Conservation (phyloP, 1,140 invertebrate species). For the Drosophila repleta region DNA sequence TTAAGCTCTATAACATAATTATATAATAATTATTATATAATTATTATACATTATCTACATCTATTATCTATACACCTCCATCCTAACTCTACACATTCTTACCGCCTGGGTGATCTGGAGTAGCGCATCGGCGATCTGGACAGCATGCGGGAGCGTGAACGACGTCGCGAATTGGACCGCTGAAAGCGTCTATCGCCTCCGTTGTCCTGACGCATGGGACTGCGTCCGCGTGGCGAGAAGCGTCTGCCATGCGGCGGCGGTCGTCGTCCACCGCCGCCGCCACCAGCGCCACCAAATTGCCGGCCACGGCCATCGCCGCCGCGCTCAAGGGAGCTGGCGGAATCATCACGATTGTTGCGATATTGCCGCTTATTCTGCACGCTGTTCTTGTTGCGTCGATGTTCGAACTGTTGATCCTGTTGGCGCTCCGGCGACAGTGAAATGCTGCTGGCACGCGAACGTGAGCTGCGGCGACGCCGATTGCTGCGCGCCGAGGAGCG, state of each 20-base stretch:
- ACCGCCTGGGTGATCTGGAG: slow-evolving; percentile 78
- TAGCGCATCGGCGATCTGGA: slow-evolving; percentile 80
- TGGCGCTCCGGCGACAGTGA: slow-evolving; percentile 55
- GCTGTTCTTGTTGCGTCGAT: slow-evolving; percentile 90
- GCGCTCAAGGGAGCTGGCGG: slow-evolving; percentile 86
- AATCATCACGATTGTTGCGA: slow-evolving; percentile 92
- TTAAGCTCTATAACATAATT: too few relatives aligned
- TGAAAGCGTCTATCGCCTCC: slow-evolving; percentile 69
- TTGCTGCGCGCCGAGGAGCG: slow-evolving; percentile 62
- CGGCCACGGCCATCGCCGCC: slow-evolving; percentile 60
- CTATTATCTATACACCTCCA: too few relatives aligned
- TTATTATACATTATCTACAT: too few relatives aligned
- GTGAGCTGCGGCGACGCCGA: slow-evolving; percentile 29
- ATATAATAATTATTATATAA: too few relatives aligned
- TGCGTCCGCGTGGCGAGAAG: slow-evolving; percentile 73
- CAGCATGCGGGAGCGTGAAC: slow-evolving; percentile 75
- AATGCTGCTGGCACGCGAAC: slow-evolving; percentile 38
- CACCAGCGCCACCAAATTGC: slow-evolving; percentile 56
- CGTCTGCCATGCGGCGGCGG: slow-evolving; percentile 53
- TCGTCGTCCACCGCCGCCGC: slow-evolving; percentile 38
- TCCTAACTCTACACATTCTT: slow-evolving; percentile 6
- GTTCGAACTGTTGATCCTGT: slow-evolving; percentile 88
- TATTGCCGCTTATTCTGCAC: slow-evolving; percentile 93
- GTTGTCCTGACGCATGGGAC: slow-evolving; percentile 70
- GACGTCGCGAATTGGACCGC: slow-evolving; percentile 73